Base-by-base conservation (phyloP, 2,113 vertebrate species). In the Herpetotheres cachinnans region DNA sequence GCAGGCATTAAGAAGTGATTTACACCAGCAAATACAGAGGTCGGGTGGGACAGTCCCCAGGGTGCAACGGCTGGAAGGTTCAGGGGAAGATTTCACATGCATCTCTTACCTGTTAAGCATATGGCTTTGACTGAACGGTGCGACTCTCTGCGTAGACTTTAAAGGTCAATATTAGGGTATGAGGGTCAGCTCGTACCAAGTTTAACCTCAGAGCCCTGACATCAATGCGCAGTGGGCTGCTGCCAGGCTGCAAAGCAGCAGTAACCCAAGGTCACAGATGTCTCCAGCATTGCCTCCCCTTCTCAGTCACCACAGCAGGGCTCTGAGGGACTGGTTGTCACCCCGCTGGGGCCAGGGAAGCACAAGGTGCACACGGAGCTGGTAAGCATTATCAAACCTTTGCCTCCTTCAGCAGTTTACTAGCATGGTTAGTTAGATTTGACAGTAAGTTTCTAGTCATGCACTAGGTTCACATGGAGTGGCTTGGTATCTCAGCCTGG, bases 131-230 rank as follows among this genome's bases (percentile, higher is more conserved):
- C 38, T 72, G 47, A 65, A 18, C 2, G 14, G 17, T 52, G 29
- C 50, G 65, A 13, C 46, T 70, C 27, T 47, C 52, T 49, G 13
- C 10, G 6, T 32, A 40, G 54, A 15, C 59, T 90, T 56, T 25
- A 18, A 88, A 78, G n/a, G 32, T 32, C 54, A 16, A 0, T 25
- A 10, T 29, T 27, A 49, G 44, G n/a, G 38, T n/a, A 13, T 2
- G 34, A 58, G n/a, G 54, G 7, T 55, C 71, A 69, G 66, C 46
- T 65, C 0, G 0, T 46, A 49, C 34, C 21, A 32, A 32, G 49
- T 49, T 49, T 14, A 38, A 32, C 34, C 54, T 74, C 46, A 26
- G 49, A 63, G 56, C 29, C 36, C 47, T 25, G 29, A 76, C 25
- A 15, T 6, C 9, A 11, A 36, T 15, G 19, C 3, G 6, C 65